These are phyloP conservation scores for Casuarius casuarius DNA, from an alignment of 2,113 vertebrate species.

Conservation along the genomic window DNA sequence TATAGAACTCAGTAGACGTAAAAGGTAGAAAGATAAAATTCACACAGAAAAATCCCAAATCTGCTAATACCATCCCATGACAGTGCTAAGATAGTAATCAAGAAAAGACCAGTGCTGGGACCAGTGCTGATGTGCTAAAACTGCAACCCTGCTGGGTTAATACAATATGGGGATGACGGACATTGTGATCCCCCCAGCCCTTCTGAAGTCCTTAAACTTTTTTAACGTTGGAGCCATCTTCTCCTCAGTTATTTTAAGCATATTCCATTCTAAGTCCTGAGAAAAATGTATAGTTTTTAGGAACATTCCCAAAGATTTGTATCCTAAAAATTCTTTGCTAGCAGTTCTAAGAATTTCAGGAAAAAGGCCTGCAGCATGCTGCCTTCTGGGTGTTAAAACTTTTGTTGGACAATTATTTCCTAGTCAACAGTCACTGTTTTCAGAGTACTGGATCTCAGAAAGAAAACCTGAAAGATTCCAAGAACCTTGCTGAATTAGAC, in stretches of 20 bases:
- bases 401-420: background rate
- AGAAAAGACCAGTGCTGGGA: background rate
- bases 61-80: background rate
- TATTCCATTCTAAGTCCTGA: background rate
- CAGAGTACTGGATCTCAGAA: background rate
- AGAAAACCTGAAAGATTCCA: background rate
- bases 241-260: background rate
- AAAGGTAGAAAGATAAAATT: background rate
- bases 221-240: background rate
- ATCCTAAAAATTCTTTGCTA: background rate
- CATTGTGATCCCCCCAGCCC: background rate
- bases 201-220: background rate
- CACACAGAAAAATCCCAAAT: background rate
- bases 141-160: background rate
- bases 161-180: background rate
- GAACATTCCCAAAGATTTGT: background rate
- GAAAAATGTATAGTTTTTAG: background rate
- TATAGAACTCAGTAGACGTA: background rate
- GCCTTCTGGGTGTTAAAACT: background rate
- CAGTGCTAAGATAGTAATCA: background rate
- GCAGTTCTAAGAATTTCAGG: background rate
- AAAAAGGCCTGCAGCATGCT: background rate
- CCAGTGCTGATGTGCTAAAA: background rate
- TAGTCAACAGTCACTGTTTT: background rate
- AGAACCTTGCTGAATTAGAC: background rate